Evolutionary conservation across 2,797 vertebrate genomes (phyloP).

Genomic region (Florisuga fusca): DNA sequence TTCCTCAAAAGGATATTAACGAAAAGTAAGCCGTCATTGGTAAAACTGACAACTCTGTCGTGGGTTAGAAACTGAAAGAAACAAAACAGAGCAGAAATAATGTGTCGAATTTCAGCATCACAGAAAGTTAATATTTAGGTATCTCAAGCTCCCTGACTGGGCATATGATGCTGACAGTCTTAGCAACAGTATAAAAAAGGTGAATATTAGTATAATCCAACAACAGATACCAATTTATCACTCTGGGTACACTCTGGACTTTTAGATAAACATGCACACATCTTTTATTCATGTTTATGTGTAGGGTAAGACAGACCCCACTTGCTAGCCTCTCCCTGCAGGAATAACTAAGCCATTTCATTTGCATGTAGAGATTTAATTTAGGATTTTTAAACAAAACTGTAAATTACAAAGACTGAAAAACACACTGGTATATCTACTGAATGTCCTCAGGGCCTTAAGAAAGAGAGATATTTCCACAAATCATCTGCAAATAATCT

Average conservation of each 20-base stretch:
- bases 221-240: not conserved
- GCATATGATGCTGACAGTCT: not conserved
- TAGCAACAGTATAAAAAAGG: not conserved
- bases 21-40: not conserved
- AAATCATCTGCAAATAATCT: slow-evolving; percentile 3
- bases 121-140: not conserved
- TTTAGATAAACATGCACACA: not conserved
- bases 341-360: slow-evolving; percentile 25
- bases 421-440: not conserved
- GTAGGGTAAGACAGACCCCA: not conserved
- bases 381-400: slow-evolving; percentile 55
- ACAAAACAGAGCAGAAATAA: not conserved
- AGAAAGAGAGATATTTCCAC: slow-evolving; percentile 10
- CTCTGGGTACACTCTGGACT: not conserved
- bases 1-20: not conserved
- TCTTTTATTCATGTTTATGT: slow-evolving; percentile 38
- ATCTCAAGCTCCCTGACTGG: not conserved
- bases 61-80: not conserved
- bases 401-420: slow-evolving; percentile 11
- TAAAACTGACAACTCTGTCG: not conserved
- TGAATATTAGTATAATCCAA: not conserved
- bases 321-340: slow-evolving; percentile 18
- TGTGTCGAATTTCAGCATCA: not conserved
- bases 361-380: slow-evolving; percentile 57
- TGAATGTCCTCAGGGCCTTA: not conserved